phyloP scores from a whole-genome alignment of 2,113 vertebrate genomes.

The Turdus rufiventris region DNA sequence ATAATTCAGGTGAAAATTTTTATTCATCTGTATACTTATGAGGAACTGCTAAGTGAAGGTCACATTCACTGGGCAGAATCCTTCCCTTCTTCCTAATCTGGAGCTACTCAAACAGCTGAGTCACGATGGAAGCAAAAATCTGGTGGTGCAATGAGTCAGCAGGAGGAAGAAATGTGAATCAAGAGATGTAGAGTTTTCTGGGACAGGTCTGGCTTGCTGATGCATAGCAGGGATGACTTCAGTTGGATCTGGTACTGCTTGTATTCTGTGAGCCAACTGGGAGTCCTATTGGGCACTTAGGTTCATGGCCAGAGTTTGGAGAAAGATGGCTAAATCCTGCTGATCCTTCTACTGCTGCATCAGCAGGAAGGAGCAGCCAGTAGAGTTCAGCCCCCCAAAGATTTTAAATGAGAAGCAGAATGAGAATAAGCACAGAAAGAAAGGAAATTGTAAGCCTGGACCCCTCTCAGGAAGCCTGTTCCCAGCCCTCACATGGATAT shows the following conservation, averaged over 20 bases:
- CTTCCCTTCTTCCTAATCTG: background rate
- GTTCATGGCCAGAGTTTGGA: background rate
- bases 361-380: background rate
- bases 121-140: background rate
- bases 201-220: background rate
- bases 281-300: background rate
- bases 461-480: background rate
- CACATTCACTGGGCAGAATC: background rate
- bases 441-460: background rate
- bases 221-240: background rate
- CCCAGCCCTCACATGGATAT: background rate
- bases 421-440: background rate
- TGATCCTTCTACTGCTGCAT: background rate
- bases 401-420: background rate
- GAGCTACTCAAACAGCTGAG: background rate
- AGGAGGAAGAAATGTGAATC: background rate
- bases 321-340: background rate
- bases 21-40: background rate
- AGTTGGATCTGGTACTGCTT: background rate
- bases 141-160: background rate
- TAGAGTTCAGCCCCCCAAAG: background rate
- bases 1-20: background rate
- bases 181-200: background rate
- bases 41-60: background rate
- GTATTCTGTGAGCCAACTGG: background rate